A percentile compares a stretch with the other conserved stretches of the same genome.
phyloP scores from a whole-genome alignment of 2,113 vertebrate species.

The Vicugna pacos region DNA sequence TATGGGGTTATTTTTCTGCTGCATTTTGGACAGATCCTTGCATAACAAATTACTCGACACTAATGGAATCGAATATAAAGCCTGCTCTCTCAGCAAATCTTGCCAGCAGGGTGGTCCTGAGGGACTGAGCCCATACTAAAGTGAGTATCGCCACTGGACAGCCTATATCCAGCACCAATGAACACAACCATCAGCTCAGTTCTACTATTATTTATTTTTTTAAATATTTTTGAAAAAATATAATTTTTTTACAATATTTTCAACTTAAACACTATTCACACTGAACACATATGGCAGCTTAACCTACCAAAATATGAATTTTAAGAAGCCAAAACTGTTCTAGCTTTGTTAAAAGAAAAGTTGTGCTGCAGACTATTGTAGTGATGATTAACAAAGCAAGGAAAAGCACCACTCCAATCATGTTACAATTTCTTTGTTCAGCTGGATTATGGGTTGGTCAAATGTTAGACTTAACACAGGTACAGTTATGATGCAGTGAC shows the following conservation, averaged over 20 bases:
- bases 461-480: constrained; percentile 74
- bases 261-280: constrained; percentile 95
- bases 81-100: neutral
- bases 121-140: neutral
- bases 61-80: neutral
- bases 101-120: neutral
- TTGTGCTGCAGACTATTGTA: constrained; percentile 90
- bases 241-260: constrained; percentile 95
- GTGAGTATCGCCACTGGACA: constrained; percentile 3
- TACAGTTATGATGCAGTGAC: constrained; percentile 65
- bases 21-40: neutral
- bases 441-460: constrained; percentile 71
- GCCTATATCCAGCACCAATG: constrained; percentile 58
- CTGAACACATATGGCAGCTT: constrained; percentile 92
- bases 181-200: constrained; percentile 84
- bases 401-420: constrained; percentile 90
- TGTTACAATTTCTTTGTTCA: constrained; percentile 80
- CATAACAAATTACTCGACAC: neutral
- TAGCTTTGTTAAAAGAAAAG: constrained; percentile 89
- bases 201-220: constrained; percentile 97
- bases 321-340: constrained; percentile 92
- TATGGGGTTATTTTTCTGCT: neutral
- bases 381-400: constrained; percentile 90
- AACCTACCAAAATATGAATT: constrained; percentile 89
- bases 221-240: constrained; percentile 96